phyloP scores from a whole-genome alignment of 2,113 vertebrate genomes.

The Mystacornis crossleyi region DNA sequence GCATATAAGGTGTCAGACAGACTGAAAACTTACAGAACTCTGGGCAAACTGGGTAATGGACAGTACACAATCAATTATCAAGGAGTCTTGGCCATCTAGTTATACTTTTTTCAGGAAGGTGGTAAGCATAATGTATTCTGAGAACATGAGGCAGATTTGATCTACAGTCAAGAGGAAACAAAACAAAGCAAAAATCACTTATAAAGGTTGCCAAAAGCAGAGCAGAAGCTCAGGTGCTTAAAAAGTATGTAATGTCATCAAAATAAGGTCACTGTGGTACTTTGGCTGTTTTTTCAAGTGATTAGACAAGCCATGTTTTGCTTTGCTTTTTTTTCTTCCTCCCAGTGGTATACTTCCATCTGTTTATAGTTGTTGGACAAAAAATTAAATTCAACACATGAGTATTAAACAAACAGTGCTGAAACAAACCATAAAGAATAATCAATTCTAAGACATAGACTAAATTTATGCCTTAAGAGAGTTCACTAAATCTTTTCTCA shows the following conservation, averaged over 20 bases:
- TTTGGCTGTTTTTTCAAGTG: not conserved
- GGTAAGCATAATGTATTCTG: not conserved
- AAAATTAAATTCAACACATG: not conserved
- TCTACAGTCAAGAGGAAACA: not conserved
- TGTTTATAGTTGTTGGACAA: not conserved
- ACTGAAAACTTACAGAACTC: not conserved
- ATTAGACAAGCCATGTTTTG: not conserved
- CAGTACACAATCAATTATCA: not conserved
- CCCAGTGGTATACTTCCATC: not conserved
- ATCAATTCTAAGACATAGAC: not conserved
- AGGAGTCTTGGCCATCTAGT: not conserved
- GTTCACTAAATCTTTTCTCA: not conserved
- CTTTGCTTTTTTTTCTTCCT: not conserved
- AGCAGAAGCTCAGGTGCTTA: not conserved
- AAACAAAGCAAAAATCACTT: not conserved
- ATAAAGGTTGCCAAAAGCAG: not conserved
- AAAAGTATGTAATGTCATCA: not conserved
- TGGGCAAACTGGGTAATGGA: not conserved
- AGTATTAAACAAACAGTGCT: not conserved
- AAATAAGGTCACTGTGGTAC: not conserved
- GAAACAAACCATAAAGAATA: not conserved
- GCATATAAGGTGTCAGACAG: not conserved
- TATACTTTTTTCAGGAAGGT: not conserved
- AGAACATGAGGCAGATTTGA: not conserved
- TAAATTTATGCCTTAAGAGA: not conserved